phyloP scores from a whole-genome alignment of 2,113 vertebrate species.

The Amazona guildingii region DNA sequence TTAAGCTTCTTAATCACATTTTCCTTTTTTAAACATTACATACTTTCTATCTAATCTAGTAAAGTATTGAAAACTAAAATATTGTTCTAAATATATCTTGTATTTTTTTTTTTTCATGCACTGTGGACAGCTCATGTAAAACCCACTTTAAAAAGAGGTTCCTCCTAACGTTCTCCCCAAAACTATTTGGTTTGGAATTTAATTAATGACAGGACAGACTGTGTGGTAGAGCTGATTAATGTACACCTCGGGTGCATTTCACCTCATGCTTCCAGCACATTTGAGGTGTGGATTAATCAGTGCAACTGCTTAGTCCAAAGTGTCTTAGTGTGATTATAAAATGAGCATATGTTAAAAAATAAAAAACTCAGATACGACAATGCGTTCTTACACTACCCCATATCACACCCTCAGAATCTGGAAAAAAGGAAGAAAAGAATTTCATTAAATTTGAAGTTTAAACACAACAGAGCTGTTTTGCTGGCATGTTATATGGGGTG shows the following conservation, averaged over 20 bases:
- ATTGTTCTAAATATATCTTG: constrained; percentile 75
- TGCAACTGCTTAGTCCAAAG: constrained; percentile 37
- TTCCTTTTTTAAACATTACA: constrained; percentile 68
- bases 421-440: background rate
- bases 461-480: background rate
- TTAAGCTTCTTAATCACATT: constrained; percentile 82
- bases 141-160: constrained; percentile 11
- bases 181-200: constrained; percentile 66
- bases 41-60: constrained; percentile 75
- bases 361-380: background rate
- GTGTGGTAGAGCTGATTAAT: constrained; percentile 67
- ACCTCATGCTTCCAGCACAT: constrained; percentile 50
- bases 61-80: constrained; percentile 74
- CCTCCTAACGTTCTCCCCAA: constrained; percentile 53
- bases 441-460: background rate
- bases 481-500: background rate
- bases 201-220: constrained; percentile 68
- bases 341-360: constrained; percentile 31
- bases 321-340: constrained; percentile 49
- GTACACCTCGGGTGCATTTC: constrained; percentile 61
- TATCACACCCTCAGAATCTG: background rate
- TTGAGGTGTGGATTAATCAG: constrained; percentile 72
- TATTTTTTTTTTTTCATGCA: constrained; percentile 35
- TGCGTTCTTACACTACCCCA: background rate
- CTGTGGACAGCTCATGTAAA: constrained; percentile 58